Evolutionary conservation across 2,113 vertebrate genomes (phyloP), one percentile per base, ranked within the genome.

Genomic region (Hassar affinis): DNA sequence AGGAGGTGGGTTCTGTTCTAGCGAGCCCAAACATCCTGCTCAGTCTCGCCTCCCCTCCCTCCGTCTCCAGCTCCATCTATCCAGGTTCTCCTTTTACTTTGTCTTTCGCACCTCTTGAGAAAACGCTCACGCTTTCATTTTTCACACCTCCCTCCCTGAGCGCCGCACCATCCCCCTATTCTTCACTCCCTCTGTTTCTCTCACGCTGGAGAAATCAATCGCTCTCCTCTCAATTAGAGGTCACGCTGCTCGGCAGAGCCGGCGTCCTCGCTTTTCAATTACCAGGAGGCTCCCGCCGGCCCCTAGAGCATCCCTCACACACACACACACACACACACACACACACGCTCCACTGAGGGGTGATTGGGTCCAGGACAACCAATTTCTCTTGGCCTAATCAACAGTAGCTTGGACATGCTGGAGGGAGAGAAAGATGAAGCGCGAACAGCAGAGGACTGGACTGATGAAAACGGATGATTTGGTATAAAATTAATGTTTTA

Each of bases 301-400:
- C 85, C 66, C 74, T 75, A 77, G 80, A 86, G 61, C 76, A 74
- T 57, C 84, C 33, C 86, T 56, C 83, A 84, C 79, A 82, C 83
- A 82, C 86, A 47, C 84, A 52, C 80, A 66, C 45, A 45, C 84
- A 42, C 81, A 74, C 69, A 79, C 66, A n/a, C 52, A 51, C 56
- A 77, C 76, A 71, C 77, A 83, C 52, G 45, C 77, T 47, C 27
- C 45, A n/a, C 78, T 20, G 84, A 42, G 89, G 90, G 91, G 91
- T 92, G 92, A 93, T 92, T 91, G 91, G 92, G 90, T 91, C 91
- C 89, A 85, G 90, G 92, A 92, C 90, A 93, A 87, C 90, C 92
- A 93, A 93, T 94, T 92, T 93, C 90, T 91, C 91, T 92, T 88
- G 88, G 87, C 89, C 91, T 92, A 91, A 93, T 93, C 92, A 93